phyloP scores from a whole-genome alignment of 2,797 vertebrate genomes.

The Diglossa cyanea region DNA sequence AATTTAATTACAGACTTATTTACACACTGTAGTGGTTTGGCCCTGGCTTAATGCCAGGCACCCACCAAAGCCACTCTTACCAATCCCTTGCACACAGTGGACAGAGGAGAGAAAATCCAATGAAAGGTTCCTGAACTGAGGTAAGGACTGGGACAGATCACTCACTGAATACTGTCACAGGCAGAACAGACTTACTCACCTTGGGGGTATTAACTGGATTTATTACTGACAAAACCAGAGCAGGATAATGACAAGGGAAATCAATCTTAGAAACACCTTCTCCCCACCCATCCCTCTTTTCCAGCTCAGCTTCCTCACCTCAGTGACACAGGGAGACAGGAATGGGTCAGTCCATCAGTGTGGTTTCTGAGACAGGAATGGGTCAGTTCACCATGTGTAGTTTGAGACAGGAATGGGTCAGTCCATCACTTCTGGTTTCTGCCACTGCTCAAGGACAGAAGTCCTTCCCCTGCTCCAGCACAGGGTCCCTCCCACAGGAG shows the following conservation, averaged over 20 bases:
- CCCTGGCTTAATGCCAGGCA: not conserved
- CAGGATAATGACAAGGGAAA: not conserved
- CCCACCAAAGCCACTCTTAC: not conserved
- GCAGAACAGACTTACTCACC: not conserved
- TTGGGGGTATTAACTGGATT: not conserved
- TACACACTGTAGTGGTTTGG: not conserved
- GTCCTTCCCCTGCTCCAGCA: not conserved
- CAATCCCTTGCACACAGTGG: not conserved
- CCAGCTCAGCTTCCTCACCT: not conserved
- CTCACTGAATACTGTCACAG: accelerated
- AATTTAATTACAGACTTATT: not conserved
- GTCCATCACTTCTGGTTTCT: not conserved
- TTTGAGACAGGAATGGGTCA: too few relatives aligned
- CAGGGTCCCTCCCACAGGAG: not conserved
- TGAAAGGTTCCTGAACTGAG: not conserved
- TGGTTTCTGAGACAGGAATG: not conserved
- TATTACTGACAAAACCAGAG: not conserved
- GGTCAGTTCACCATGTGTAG: too few relatives aligned
- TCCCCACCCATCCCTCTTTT: not conserved
- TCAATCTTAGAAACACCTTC: not conserved
- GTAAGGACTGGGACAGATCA: not conserved
- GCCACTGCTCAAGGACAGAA: not conserved
- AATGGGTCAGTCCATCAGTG: not conserved
- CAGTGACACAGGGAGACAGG: not conserved
- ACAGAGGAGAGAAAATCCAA: not conserved